A percentile compares a stretch with the other conserved stretches of the same genome.
Conservation (phyloP, 2,113 vertebrate genomes). For the Xerus inauris region DNA sequence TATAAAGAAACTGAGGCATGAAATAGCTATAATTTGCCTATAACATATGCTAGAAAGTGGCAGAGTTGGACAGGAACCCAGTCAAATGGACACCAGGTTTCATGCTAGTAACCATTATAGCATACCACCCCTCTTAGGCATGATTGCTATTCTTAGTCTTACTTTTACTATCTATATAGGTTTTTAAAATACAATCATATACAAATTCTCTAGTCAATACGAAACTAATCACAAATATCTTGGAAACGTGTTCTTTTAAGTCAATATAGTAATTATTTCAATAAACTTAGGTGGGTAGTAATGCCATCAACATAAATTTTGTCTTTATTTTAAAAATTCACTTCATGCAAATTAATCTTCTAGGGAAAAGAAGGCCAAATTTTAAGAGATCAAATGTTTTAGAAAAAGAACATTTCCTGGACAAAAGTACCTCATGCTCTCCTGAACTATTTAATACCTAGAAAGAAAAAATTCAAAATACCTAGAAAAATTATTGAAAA, state of each 20-base stretch:
- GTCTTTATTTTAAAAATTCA: constrained; percentile 22
- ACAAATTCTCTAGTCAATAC: not conserved
- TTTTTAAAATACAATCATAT: constrained; percentile 26
- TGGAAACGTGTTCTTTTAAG: constrained; percentile 33
- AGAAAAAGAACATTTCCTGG: not conserved
- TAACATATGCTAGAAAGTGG: not conserved
- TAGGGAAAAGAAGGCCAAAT: constrained; percentile 2
- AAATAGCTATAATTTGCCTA: not conserved
- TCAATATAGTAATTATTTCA: not conserved
- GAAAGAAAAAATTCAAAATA: constrained; percentile 35
- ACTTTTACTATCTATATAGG: not conserved
- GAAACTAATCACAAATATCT: not conserved
- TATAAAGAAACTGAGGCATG: not conserved
- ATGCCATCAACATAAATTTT: not conserved
- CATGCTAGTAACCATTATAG: not conserved
- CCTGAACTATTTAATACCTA: not conserved
- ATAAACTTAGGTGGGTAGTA: constrained; percentile 25
- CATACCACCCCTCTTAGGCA: not conserved
- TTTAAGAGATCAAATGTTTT: not conserved
- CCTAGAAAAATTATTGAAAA: constrained; percentile 23
- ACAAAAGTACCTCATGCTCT: not conserved
- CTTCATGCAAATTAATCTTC: not conserved
- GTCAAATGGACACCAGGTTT: not conserved
- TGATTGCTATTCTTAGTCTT: not conserved
- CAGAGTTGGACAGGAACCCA: not conserved